phyloP scores from a whole-genome alignment of 2,113 vertebrate species.

The rabbit (Oryctolagus cuniculus) region mOryCun1.1 NC_091439.1:16954001-16954500 shows the following conservation, averaged over 20 bases:
- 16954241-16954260: background rate
- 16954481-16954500: too few species aligned
- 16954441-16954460: too few species aligned
- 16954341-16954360: background rate
- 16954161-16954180: background rate
- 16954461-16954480: too few species aligned
- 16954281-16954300: background rate
- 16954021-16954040: too few species aligned
- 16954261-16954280: background rate
- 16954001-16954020: too few species aligned
- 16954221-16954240: background rate
- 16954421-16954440: too few species aligned
- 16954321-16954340: background rate
- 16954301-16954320: background rate
- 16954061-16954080: too few species aligned
- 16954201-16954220: background rate
- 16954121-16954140: too few species aligned
- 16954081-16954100: too few species aligned
- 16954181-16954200: background rate
- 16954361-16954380: background rate
- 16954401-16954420: too few species aligned
- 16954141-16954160: background rate
- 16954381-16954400: background rate
- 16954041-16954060: too few species aligned
- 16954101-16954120: too few species aligned